Evolutionary conservation across 2,113 vertebrate genomes (phyloP).

Genomic region (Nerophis lumbriciformis): DNA sequence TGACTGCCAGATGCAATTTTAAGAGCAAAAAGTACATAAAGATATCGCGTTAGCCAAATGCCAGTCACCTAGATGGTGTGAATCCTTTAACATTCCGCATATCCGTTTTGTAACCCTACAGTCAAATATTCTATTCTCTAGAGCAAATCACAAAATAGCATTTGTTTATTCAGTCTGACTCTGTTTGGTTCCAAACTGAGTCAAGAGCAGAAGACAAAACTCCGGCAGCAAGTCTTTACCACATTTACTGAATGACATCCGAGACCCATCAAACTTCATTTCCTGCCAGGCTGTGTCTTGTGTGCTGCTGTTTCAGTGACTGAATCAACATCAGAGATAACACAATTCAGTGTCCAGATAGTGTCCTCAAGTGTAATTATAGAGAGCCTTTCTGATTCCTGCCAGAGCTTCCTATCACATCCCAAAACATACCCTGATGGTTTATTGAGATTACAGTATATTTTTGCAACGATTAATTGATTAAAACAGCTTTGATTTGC

Average conservation of each 20-base stretch:
- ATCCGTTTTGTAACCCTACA: slow-evolving; percentile 10
- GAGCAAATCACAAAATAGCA: slow-evolving; percentile 25
- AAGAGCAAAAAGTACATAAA: too few relatives aligned
- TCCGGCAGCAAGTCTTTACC: slow-evolving; percentile 22
- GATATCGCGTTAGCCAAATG: too few relatives aligned
- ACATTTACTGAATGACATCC: slow-evolving; percentile 31
- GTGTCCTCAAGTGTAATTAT: slow-evolving; percentile 69
- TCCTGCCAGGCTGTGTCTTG: slow-evolving; percentile 39
- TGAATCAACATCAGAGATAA: slow-evolving; percentile 61
- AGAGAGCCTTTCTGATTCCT: slow-evolving; percentile 35
- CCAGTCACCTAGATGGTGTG: too few relatives aligned
- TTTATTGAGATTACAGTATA: too few relatives aligned
- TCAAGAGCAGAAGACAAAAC: slow-evolving; percentile 23
- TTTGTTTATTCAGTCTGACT: slow-evolving; percentile 20
- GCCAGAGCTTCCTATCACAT: slow-evolving; percentile 18
- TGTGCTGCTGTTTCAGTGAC: slow-evolving; percentile 37
- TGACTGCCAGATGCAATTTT: too few relatives aligned
- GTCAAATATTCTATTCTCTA: slow-evolving; percentile 26
- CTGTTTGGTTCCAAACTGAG: slow-evolving; percentile 31
- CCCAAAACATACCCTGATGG: too few relatives aligned
- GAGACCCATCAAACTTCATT: slow-evolving; percentile 54
- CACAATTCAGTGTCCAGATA: slow-evolving; percentile 58
- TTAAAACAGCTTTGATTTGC: too few relatives aligned
- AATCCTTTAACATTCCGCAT: too few relatives aligned
- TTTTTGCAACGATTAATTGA: too few relatives aligned